These are phyloP conservation scores for Conistra vaccinii DNA, from an alignment of 2,888 invertebrate species.

Conservation along the genomic window DNA sequence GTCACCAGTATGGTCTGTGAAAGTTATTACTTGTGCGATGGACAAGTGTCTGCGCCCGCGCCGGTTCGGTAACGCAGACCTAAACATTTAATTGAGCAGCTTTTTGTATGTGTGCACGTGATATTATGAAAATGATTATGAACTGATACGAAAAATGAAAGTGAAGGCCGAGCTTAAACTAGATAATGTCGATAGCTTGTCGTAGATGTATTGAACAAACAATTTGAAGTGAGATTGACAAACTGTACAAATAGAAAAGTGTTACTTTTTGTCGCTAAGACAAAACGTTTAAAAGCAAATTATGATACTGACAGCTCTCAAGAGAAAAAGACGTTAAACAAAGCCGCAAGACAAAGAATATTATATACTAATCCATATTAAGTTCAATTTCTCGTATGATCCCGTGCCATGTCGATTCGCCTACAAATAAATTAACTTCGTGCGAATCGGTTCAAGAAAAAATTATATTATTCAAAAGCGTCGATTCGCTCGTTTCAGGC, in stretches of 20 bases:
- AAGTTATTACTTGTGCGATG: conserved; percentile 81
- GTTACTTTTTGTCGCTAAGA: not conserved
- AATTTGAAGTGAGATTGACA: conserved; percentile 13
- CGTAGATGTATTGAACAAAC: conserved; percentile 11
- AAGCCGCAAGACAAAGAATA: conserved; percentile 1
- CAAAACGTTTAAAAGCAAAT: not conserved
- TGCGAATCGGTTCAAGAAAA: no score
- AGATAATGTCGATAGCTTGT: conserved; percentile 37
- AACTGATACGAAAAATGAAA: conserved; percentile 62
- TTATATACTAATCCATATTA: conserved; percentile 55
- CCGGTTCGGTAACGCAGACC: conserved; percentile 65
- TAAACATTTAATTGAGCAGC: conserved; percentile 66
- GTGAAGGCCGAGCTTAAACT: conserved; percentile 52
- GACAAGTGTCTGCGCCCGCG: conserved; percentile 47
- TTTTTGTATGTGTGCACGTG: conserved; percentile 47
- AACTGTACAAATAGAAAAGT: conserved; percentile 9
- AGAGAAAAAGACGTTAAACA: not conserved
- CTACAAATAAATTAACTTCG: no score
- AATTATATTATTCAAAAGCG: no score
- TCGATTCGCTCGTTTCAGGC: no score
- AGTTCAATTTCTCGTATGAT: conserved; percentile 61
- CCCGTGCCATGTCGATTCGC: conserved; percentile 22
- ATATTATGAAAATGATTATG: conserved; percentile 58
- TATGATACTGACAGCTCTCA: not conserved
- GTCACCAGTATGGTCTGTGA: conserved; percentile 82